Evolutionary conservation across 2,888 invertebrate genomes (phyloP).

Genomic region (Hermodice carunculata): DNA sequence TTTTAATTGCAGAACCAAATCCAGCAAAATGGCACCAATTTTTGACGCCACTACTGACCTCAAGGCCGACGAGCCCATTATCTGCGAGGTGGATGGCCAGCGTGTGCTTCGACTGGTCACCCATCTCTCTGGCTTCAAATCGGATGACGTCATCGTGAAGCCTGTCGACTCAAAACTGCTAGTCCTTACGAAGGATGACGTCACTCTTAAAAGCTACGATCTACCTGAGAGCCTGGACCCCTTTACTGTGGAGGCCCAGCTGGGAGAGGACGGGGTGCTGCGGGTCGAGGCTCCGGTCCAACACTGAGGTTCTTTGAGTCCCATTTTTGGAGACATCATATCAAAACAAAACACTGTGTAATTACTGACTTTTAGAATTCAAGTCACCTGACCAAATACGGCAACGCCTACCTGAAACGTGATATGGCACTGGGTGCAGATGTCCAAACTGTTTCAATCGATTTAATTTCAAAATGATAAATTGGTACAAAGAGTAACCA

Average conservation of each 20-base stretch:
- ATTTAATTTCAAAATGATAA: too few species aligned
- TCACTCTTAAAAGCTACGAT: constrained; percentile 44
- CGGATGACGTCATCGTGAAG: constrained; percentile 25
- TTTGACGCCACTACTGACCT: background rate
- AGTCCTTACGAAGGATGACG: constrained; percentile 1
- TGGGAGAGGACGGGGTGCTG: constrained; percentile 62
- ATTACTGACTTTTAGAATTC: too few species aligned
- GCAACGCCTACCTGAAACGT: too few species aligned
- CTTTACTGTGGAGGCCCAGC: constrained; percentile 61
- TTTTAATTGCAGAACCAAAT: too few species aligned
- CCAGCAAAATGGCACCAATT: too few species aligned
- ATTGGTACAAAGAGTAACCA: too few species aligned
- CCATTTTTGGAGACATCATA: too few species aligned
- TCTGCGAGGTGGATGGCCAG: background rate
- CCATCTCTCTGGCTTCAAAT: constrained; percentile 7
- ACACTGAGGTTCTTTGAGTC: too few species aligned
- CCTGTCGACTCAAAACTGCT: constrained; percentile 15
- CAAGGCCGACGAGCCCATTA: background rate
- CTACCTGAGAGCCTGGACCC: constrained; percentile 64
- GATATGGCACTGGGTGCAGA: too few species aligned
- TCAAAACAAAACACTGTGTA: too few species aligned
- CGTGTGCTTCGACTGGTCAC: constrained; percentile 5
- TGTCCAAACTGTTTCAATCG: too few species aligned
- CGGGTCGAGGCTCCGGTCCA: constrained; percentile 64
- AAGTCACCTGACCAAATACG: too few species aligned